Conservation (phyloP, 1,140 invertebrate genomes). For the Habropoda laboriosa region DNA sequence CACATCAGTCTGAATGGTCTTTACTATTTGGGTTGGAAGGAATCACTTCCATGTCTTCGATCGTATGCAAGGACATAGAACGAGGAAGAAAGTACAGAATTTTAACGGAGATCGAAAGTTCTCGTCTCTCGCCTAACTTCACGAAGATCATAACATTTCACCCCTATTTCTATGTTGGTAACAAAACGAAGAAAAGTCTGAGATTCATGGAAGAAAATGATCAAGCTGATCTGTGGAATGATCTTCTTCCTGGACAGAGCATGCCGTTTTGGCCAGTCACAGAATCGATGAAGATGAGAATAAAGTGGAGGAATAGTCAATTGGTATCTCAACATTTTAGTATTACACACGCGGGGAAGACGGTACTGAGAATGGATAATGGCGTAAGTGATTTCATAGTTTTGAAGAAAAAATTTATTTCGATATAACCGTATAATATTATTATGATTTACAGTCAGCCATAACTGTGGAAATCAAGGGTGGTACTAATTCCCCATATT, state of each 20-base stretch:
- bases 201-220: conserved; percentile 94
- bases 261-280: conserved; percentile 91
- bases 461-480: conserved; percentile 88
- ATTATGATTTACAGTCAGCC: conserved; percentile 84
- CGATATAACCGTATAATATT: conserved; percentile 5
- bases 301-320: conserved; percentile 90
- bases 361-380: conserved; percentile 91
- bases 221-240: conserved; percentile 91
- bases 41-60: conserved; percentile 87
- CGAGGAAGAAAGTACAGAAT: conserved; percentile 85
- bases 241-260: conserved; percentile 87
- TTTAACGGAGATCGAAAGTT: conserved; percentile 83
- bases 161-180: conserved; percentile 92
- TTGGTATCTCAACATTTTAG: conserved; percentile 90
- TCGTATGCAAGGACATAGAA: conserved; percentile 87
- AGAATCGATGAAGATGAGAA: conserved; percentile 90
- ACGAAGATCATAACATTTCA: conserved; percentile 93
- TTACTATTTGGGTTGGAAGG: conserved; percentile 87
- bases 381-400: conserved; percentile 83
- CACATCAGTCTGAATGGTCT: conserved; percentile 89
- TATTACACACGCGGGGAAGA: conserved; percentile 86
- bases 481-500: conserved; percentile 87
- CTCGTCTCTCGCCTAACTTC: conserved; percentile 86
- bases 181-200: conserved; percentile 87
- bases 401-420: not conserved